These are phyloP conservation scores for Myopa tessellatipennis DNA, from an alignment of 2,888 invertebrate species.

Conservation along the genomic window DNA sequence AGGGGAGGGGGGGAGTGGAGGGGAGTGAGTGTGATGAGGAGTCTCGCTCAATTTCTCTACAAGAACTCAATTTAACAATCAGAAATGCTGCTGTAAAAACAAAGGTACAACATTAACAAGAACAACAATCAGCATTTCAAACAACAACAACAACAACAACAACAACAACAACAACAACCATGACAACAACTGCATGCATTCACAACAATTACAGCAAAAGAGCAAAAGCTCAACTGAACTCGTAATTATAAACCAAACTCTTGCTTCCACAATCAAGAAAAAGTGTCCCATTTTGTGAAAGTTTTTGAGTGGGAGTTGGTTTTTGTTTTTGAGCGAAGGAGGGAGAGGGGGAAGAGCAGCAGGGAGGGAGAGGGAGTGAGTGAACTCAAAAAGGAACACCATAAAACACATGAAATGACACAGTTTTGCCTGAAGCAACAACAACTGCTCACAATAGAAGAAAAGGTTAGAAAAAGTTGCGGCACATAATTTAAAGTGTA, in stretches of 20 bases:
- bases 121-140: neutral
- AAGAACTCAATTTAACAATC: no score
- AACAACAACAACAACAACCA: neutral
- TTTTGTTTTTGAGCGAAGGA: neutral
- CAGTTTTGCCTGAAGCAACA: conserved; percentile 21
- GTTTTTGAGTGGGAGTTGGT: neutral
- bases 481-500: neutral
- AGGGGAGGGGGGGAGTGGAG: no score
- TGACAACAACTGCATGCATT: no score
- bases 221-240: conserved; percentile 5
- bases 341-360: neutral
- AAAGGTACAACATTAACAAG: neutral
- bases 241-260: conserved; percentile 4
- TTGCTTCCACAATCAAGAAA: neutral
- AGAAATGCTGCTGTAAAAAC: neutral
- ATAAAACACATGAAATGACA: conserved; percentile 26
- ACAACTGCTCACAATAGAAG: conserved; percentile 27
- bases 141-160: neutral
- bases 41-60: no score
- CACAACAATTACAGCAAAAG: neutral
- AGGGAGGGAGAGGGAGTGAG: neutral
- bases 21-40: no score
- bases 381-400: neutral
- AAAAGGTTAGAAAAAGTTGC: neutral
- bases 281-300: conserved; percentile 19